Percentiles rank a stretch among this genome's conserved stretches.
These are phyloP conservation scores for Drosophila punjabiensis DNA, from an alignment of 1,140 invertebrate genomes.

Conservation along the genomic window DNA sequence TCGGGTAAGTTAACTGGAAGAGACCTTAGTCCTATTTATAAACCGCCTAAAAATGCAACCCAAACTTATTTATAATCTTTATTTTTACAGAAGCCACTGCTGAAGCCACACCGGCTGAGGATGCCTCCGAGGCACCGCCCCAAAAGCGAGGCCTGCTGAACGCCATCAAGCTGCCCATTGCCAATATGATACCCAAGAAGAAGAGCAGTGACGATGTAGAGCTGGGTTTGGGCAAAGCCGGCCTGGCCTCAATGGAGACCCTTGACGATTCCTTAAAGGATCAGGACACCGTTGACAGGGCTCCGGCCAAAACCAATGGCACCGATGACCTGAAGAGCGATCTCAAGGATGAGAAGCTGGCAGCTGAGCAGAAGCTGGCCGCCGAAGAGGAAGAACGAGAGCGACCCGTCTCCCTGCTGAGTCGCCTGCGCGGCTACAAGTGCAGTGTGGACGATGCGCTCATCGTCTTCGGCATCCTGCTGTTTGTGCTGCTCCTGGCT, in stretches of 20 bases:
- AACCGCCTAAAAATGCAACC: neutral
- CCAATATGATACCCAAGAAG: slow-evolving; percentile 88
- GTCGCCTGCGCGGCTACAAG: slow-evolving; percentile 74
- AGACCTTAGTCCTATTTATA: neutral
- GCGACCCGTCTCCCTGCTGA: slow-evolving; percentile 63
- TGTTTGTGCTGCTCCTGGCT: slow-evolving; percentile 88
- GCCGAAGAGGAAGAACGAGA: slow-evolving; percentile 79
- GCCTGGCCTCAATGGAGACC: slow-evolving; percentile 92
- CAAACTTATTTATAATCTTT: neutral
- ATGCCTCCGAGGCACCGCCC: slow-evolving; percentile 56
- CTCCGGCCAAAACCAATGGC: slow-evolving; percentile 86
- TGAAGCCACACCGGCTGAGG: slow-evolving; percentile 85
- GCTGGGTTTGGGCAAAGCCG: slow-evolving; percentile 87
- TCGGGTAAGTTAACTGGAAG: slow-evolving; percentile 61
- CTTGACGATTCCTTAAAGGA: slow-evolving; percentile 88
- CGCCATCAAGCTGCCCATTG: slow-evolving; percentile 88
- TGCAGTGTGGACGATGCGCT: slow-evolving; percentile 86
- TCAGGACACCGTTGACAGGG: slow-evolving; percentile 80
- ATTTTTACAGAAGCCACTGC: slow-evolving; percentile 76
- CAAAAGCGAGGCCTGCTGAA: slow-evolving; percentile 86
- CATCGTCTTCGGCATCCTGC: slow-evolving; percentile 85
- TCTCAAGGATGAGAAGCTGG: slow-evolving; percentile 83
- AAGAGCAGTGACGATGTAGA: slow-evolving; percentile 85
- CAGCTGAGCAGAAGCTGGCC: slow-evolving; percentile 65
- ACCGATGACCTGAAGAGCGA: slow-evolving; percentile 88